Evolutionary conservation across 2,797 vertebrate genomes (phyloP), one percentile per base, ranked within the genome.

Genomic region (Scolopax bukidnonensis): DNA sequence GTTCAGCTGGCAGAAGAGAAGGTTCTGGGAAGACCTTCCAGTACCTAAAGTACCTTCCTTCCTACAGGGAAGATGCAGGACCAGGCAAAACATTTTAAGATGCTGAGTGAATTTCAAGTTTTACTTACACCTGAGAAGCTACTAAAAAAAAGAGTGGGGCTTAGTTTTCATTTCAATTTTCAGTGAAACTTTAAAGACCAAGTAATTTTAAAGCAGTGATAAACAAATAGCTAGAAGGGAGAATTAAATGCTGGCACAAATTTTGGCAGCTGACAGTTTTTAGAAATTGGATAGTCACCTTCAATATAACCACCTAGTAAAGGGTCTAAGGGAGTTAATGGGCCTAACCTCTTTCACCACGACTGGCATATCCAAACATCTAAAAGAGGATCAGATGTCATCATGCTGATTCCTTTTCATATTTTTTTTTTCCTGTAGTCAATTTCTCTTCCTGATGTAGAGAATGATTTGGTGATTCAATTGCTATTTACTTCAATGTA

Each of bases 111-210:
- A 67, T 89, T 85, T 76, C 27, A 27, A 50, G 36, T 51, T 84
- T 84, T 85, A 81, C 45, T 95, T 90, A 53, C 50, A 85, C 15
- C 15, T 7, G 10, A 90, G 45, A 87, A 91, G 56, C 43, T 82
- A 92, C 69, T 67, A 79, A 90, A 89, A 90, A 89, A 90, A 89
- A 13, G 18, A 89, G 12, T 10, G 14, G 11, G 9, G 12, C 91
- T 93, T 70, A 82, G 54, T 86, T 81, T 71, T 77, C 20, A 47
- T 69, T 94, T 89, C 38, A 90, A 33, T 79, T 92, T 67, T 57
- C 87, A 80, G 63, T 56, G 71, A 77, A 25, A 65, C 63, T 60
- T 82, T 38, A 16, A 76, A 60, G 43, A 33, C 30, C 54, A 32
- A 48, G 27, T 38, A n/a, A 47, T 10, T 18, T 75, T 51, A 50